phyloP scores from a whole-genome alignment of 2,113 vertebrate species.

The Percina caprodes region DNA sequence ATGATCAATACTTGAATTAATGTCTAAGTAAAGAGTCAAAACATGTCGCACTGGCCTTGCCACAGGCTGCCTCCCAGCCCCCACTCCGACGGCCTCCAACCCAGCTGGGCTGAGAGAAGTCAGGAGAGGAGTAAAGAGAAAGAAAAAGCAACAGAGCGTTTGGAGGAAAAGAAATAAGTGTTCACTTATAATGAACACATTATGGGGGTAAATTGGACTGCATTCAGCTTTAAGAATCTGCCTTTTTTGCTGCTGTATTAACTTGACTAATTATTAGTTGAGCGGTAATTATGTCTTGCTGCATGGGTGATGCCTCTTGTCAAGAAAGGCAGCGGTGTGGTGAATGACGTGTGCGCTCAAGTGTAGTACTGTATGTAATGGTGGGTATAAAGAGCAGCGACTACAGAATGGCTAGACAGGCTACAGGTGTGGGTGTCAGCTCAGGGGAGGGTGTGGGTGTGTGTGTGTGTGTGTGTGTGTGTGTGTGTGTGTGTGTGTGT shows the following conservation, averaged over 20 bases:
- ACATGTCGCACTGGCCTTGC: constrained; percentile 66
- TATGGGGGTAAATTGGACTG: constrained; percentile 65
- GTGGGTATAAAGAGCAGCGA: constrained; percentile 19
- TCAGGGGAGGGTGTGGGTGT: constrained; percentile 26
- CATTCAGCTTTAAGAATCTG: constrained; percentile 61
- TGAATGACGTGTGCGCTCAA: constrained; percentile 33
- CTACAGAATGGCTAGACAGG: constrained; percentile 37
- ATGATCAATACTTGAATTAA: constrained; percentile 81
- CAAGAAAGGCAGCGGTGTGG: constrained; percentile 40
- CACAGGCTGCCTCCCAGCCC: constrained; percentile 34
- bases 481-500: constrained; percentile 3
- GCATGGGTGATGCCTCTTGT: constrained; percentile 50
- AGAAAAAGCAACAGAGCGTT: constrained; percentile 42
- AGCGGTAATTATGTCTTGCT: constrained; percentile 68
- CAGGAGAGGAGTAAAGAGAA: constrained; percentile 33
- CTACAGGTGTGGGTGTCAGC: constrained; percentile 67
- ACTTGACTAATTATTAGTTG: constrained; percentile 76
- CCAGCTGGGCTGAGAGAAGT: constrained; percentile 51
- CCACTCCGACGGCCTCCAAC: constrained; percentile 32
- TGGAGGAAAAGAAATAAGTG: constrained; percentile 54
- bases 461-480: constrained; percentile 34
- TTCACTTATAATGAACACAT: constrained; percentile 74
- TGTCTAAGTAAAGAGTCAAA: constrained; percentile 71
- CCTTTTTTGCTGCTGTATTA: constrained; percentile 61
- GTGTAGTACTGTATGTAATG: constrained; percentile 10